Evolutionary conservation across 1,140 invertebrate species (phyloP).

Genomic region (Agrypnia vestita): DNA sequence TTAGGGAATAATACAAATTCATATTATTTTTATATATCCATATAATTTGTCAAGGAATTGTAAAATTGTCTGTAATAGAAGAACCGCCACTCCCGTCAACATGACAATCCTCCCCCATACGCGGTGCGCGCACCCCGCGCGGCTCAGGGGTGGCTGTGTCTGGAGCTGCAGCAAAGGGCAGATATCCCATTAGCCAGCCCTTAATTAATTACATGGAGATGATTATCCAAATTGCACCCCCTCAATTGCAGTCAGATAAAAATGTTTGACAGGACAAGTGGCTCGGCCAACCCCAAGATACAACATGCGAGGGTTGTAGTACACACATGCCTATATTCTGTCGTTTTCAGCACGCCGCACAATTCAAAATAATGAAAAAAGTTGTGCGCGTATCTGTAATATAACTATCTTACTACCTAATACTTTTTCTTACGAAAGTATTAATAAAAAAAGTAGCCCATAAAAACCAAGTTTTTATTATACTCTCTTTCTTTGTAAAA

Average conservation of each 20-base stretch:
- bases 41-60: not conserved
- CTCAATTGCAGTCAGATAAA: constrained; percentile 44
- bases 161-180: constrained; percentile 34
- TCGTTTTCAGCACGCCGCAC: no score
- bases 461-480: no score
- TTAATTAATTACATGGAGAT: constrained; percentile 60
- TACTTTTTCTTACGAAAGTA: no score
- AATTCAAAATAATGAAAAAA: no score
- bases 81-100: not conserved
- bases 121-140: not conserved
- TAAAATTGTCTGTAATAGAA: constrained; percentile 5
- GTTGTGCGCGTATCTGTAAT: no score
- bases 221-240: constrained; percentile 60
- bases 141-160: not conserved
- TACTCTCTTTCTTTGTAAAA: no score
- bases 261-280: constrained; percentile 49
- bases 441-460: no score
- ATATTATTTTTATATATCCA: not conserved
- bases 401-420: no score
- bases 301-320: no score
- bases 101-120: constrained; percentile 7
- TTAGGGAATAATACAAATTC: no score
- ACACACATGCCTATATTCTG: no score
- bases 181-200: constrained; percentile 48
- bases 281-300: not conserved